Conservation (phyloP, 1,140 invertebrate genomes). For the Pseudachorutes palmiensis region DNA sequence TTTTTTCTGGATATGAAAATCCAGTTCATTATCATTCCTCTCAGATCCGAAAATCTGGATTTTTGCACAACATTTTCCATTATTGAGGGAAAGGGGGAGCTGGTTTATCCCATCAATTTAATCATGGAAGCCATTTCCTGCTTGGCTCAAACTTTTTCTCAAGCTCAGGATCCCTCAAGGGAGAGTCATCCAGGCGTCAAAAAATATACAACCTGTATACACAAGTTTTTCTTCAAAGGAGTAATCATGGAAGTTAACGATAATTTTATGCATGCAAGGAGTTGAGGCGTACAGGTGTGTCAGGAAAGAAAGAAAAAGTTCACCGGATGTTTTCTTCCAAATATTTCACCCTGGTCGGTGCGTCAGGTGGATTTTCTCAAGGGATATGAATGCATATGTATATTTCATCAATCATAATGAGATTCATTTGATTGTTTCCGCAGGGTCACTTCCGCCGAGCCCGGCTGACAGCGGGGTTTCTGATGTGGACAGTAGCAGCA, state of each 20-base stretch:
- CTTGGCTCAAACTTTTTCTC: neutral
- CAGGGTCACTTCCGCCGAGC: conserved; percentile 88
- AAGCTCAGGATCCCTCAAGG: neutral
- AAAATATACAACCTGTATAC: too few relatives aligned
- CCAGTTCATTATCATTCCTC: neutral
- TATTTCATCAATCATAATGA: too few relatives aligned
- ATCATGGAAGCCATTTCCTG: neutral
- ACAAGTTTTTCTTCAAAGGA: too few relatives aligned
- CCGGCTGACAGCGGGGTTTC: conserved; percentile 94
- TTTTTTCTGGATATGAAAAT: too few relatives aligned
- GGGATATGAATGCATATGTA: too few relatives aligned
- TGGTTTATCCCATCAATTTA: too few relatives aligned
- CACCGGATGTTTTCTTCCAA: neutral
- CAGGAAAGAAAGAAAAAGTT: neutral
- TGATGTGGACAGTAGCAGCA: conserved; percentile 89
- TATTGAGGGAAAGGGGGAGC: neutral
- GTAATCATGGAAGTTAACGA: too few relatives aligned
- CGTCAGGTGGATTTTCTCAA: too few relatives aligned
- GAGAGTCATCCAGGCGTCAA: neutral
- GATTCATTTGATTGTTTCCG: too few relatives aligned
- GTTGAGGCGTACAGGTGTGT: neutral
- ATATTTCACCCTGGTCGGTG: too few relatives aligned
- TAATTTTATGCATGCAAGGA: conserved; percentile 3
- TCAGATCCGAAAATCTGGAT: neutral
- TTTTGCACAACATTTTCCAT: neutral